phyloP scores from a whole-genome alignment of 2,113 vertebrate genomes.

The Sylvilagus bachmani region DNA sequence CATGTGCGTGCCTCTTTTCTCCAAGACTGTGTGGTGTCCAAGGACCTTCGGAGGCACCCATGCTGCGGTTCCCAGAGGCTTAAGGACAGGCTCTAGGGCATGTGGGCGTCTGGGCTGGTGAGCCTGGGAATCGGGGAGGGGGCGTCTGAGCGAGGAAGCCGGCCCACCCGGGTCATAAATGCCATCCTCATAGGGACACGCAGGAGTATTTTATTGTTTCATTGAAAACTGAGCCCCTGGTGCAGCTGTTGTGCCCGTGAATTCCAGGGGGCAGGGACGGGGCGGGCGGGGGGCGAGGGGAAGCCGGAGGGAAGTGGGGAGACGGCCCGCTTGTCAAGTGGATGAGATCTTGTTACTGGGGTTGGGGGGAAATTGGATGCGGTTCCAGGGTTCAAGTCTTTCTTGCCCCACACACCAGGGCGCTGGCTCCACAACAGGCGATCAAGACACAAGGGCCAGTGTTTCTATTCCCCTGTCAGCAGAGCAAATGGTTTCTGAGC shows the following conservation, averaged over 20 bases:
- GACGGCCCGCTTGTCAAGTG: conserved; percentile 29
- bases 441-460: background rate
- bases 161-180: conserved; percentile 79
- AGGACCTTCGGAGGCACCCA: conserved; percentile 18
- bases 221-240: conserved; percentile 78
- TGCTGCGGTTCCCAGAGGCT: conserved; percentile 58
- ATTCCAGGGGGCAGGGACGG: conserved; percentile 72
- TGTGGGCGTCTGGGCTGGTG: conserved; percentile 60
- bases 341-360: conserved; percentile 76
- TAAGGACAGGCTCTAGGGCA: conserved; percentile 62
- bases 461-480: background rate
- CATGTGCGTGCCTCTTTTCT: rapidly evolving
- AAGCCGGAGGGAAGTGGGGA: conserved; percentile 57
- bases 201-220: conserved; percentile 83
- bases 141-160: conserved; percentile 53
- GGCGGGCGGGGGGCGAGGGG: background rate
- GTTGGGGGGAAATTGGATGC: conserved; percentile 74
- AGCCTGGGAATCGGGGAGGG: conserved; percentile 82
- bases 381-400: conserved; percentile 69
- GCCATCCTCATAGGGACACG: conserved; percentile 64
- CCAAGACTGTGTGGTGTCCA: rapidly evolving
- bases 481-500: conserved; percentile 31
- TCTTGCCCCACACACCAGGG: conserved; percentile 69
- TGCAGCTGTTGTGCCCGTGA: conserved; percentile 79
- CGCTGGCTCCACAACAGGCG: conserved; percentile 16